Base-by-base conservation (phyloP, 2,797 vertebrate species). In the Apodemus agrarius region DNA sequence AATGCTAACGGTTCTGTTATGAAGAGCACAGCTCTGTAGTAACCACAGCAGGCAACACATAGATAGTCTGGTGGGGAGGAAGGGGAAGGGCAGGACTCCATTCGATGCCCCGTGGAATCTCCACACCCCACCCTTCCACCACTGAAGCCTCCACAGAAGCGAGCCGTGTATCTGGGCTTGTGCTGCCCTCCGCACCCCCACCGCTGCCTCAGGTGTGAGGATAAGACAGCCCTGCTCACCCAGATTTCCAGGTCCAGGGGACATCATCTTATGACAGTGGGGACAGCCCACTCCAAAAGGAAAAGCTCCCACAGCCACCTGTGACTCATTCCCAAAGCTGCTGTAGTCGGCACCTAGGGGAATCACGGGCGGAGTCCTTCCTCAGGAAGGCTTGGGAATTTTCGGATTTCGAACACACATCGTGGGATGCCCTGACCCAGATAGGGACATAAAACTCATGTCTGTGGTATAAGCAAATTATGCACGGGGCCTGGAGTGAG, bases 51-150 rank as follows among this genome's bases (percentile, higher is more conserved):
- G 81, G 22, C 87, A 59, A 65, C 1, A 3, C 19, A 5, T 24
- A 3, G n/a, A 5, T 37, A 3, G 37, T 86, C 67, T 19, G 29
- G 22, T 22, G 16, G 34, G 6, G 31, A 2, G 34, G 3, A 34
- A 0, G 8, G 22, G 9, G 3, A 0, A 5, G 6, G 22, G 26
- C 37, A 43, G 61, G 17, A 6, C 83, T 65, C 37, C 26, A 4
- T 9, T 4, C 19, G 21, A 4, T 34, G 11, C 49, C 11, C 13
- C 8, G 1, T 26, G 31, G 57, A 17, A 75, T 61, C 78, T 11
- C 40, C 69, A 14, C 1, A 0, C 2, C 16, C 49, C 34, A 61
- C 31, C n/a, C 6, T 43, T 17, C n/a, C 52, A 0, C 69, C 22
- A 76, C 24, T 52, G 84, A 86, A 37, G 13, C 61, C 46, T n/a